Base-by-base conservation (phyloP, 2,888 invertebrate species). In the Spodoptera exigua region DNA sequence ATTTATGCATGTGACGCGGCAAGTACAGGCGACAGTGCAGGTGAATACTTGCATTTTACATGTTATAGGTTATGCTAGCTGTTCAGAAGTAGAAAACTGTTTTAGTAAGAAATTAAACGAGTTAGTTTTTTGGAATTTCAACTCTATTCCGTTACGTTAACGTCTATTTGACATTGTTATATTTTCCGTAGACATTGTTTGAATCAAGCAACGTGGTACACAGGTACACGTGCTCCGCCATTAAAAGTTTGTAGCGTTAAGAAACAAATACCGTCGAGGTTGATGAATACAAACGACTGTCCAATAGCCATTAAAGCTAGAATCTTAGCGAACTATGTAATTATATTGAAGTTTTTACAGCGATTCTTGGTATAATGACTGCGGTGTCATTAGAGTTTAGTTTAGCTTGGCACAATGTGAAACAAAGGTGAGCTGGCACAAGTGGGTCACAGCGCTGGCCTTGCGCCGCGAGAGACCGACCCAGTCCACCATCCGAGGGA, bases 401-500 rank as follows among this genome's bases (percentile, higher is more conserved):
- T 82, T 86, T 89, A 53, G 88, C 81, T 67, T 79, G 83, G 84
- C 77, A 67, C 74, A 78, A 71, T 74, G 73, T 78, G 80, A 83
- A 85, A 91, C 89, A 91, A 91, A 93, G 92, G 93, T 92, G 88
- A 89, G 80, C 64, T 51, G 52, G 70, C 85, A 87, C 82, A 92
- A 91, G 85, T 92, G 79, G 93, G 93, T 89, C 93, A 89, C 72
- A 76, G 80, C 63, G 57, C 79, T 81, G 89, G 87, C 91, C 91
- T 92, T 91, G 91, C 83, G 80, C 78, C 21, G 63, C 73, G 79
- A 82, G 79, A 80, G 80, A 74, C 76, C 76, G 86, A 84, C 86
- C 82, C 82, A 86, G 83, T 81, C 83, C 84, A 80, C 80, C 87
- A 87, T 88, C 71, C 68, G 72, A 71, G 67, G 72, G 71, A 75